Conservation (phyloP, 2,888 invertebrate species). For the Julus scandinavius region DNA sequence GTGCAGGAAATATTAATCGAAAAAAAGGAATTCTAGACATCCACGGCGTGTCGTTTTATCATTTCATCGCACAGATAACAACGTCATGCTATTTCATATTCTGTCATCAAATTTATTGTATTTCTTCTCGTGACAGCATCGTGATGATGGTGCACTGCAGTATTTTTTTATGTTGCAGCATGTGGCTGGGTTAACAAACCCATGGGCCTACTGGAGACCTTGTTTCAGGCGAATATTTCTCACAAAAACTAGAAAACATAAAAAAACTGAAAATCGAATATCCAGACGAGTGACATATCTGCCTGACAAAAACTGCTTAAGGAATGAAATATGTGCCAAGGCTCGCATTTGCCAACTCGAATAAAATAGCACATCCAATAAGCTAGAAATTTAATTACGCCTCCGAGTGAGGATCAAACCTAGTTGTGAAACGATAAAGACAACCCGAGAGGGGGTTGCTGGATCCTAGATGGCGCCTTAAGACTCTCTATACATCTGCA, state of each 20-base stretch:
- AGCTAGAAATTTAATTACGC: slow-evolving; percentile 13
- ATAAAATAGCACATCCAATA: neutral
- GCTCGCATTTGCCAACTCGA: neutral
- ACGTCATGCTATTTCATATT: slow-evolving; percentile 43
- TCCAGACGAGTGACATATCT: slow-evolving; percentile 43
- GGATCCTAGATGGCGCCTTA: neutral
- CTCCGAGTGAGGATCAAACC: neutral
- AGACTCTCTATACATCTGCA: too few species aligned
- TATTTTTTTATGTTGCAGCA: slow-evolving; percentile 42
- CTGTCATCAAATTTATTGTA: slow-evolving; percentile 46
- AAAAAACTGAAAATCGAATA: slow-evolving; percentile 31
- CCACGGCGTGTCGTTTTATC: slow-evolving; percentile 44
- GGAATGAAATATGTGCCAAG: slow-evolving; percentile 6
- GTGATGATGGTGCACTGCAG: slow-evolving; percentile 45
- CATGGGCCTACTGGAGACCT: slow-evolving; percentile 19
- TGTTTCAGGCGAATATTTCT: slow-evolving; percentile 24
- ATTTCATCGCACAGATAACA: slow-evolving; percentile 41
- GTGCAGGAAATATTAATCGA: slow-evolving; percentile 26
- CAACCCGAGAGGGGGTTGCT: neutral
- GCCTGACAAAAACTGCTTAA: slow-evolving; percentile 36
- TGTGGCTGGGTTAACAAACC: slow-evolving; percentile 38
- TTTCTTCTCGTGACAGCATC: slow-evolving; percentile 42
- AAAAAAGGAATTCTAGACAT: slow-evolving; percentile 43
- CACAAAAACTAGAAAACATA: neutral
- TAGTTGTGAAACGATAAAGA: neutral